phyloP scores from a whole-genome alignment of 2,113 vertebrate species.

The Colistium nudipinnis region DNA sequence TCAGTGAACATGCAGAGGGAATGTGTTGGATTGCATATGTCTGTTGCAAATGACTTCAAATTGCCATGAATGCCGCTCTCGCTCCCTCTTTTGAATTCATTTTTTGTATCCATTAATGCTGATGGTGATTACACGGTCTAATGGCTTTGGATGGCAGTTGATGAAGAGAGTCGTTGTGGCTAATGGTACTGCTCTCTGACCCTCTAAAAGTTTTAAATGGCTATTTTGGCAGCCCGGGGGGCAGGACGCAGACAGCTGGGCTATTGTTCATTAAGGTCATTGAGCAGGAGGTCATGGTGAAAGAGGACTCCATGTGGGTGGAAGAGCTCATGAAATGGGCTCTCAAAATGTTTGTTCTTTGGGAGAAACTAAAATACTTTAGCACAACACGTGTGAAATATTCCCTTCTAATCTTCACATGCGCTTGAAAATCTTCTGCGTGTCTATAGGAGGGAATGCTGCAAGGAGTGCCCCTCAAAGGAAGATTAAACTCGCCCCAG shows the following conservation, averaged over 20 bases:
- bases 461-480: slow-evolving; percentile 19
- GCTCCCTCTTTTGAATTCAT: too few species aligned
- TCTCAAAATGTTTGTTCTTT: slow-evolving; percentile 1
- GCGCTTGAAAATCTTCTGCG: slow-evolving; percentile 22
- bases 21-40: slow-evolving; percentile 31
- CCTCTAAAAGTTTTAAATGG: slow-evolving; percentile 42
- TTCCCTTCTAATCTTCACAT: slow-evolving; percentile 13
- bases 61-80: too few species aligned
- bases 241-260: slow-evolving; percentile 34
- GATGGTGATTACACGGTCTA: slow-evolving; percentile 6
- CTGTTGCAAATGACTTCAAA: background rate
- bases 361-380: background rate
- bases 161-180: slow-evolving; percentile 36
- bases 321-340: slow-evolving; percentile 18
- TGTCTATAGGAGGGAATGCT: slow-evolving; percentile 1
- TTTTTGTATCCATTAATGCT: too few species aligned
- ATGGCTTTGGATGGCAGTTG: slow-evolving; percentile 28
- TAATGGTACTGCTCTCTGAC: slow-evolving; percentile 50
- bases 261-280: slow-evolving; percentile 46
- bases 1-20: slow-evolving; percentile 28
- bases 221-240: slow-evolving; percentile 37
- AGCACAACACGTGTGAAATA: slow-evolving; percentile 1
- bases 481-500: slow-evolving; percentile 24
- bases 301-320: slow-evolving; percentile 22
- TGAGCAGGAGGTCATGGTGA: slow-evolving; percentile 30